phyloP scores from a whole-genome alignment of 2,113 vertebrate species.

The Cavia aperea region DNA sequence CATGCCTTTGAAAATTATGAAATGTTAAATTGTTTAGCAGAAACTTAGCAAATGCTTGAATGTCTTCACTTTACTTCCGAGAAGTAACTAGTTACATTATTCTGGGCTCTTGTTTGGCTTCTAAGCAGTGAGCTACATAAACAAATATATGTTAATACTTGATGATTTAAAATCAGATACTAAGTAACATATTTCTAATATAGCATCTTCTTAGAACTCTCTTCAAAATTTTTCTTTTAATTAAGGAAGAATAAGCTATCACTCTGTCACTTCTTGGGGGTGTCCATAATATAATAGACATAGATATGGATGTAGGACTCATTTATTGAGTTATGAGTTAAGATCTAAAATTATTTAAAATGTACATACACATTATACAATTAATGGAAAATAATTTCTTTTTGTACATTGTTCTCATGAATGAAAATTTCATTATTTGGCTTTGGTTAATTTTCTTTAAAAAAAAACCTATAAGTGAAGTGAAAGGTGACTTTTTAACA shows the following conservation, averaged over 20 bases:
- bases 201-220: neutral
- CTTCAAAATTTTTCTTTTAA: neutral
- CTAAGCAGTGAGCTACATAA: neutral
- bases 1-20: slow-evolving; percentile 3
- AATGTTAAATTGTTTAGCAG: neutral
- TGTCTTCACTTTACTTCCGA: slow-evolving; percentile 15
- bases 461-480: slow-evolving; percentile 55
- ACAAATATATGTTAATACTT: neutral
- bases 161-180: neutral
- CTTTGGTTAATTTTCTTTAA: slow-evolving; percentile 45
- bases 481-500: slow-evolving; percentile 65
- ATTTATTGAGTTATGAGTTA: neutral
- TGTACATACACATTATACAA: neutral
- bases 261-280: neutral
- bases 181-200: neutral
- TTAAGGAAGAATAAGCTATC: neutral
- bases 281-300: neutral
- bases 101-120: neutral
- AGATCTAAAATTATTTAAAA: slow-evolving; percentile 29
- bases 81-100: neutral
- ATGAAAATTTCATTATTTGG: slow-evolving; percentile 71
- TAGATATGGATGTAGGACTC: neutral
- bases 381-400: slow-evolving; percentile 27
- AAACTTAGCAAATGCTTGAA: neutral
- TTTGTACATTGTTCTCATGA: slow-evolving; percentile 51